Evolutionary conservation across 92 coral and sea anemone genomes (phyloP), one percentile per base, ranked within the genome.

Genomic region (Meandrina meandrites): DNA sequence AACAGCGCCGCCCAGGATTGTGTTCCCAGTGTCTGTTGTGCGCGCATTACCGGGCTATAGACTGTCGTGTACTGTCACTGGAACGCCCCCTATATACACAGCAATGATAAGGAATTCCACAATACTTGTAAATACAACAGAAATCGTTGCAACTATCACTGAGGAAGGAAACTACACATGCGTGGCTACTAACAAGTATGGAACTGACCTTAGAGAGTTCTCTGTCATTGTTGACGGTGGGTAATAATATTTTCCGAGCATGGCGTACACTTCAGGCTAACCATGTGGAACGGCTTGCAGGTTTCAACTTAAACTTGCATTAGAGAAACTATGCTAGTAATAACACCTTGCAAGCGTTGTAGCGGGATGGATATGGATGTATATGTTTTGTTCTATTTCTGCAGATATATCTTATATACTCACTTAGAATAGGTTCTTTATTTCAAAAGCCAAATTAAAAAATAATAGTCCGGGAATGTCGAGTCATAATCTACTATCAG

Each of bases 161-260:
- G 8, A 40, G 32, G 60, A 21, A 1, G 73, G 73, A 67, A 79
- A 79, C 69, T 79, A 31, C 70, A 54, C 70, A 4, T 79, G 71
- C n/a, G 70, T 56, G 50, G 82, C 82, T 15, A 57, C 68, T 9
- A 79, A 62, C 50, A 27, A 79, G 30, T 79, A 57, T 57, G 83
- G 83, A 24, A 21, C 21, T 17, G 83, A 79, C 31, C 19, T 57
- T 22, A 32, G 34, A 19, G 50, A 35, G 28, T 58, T 56, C 83
- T 79, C 72, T 12, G 83, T 56, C 32, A 35, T 77, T 35, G 3
- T 77, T 11, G 51, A 35, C 27, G 81, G 81, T 77, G 8, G 47
- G 35, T n/a, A n/a, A n/a, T n/a, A n/a, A n/a, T n/a, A n/a, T 30
- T 68, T n/a, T 7, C 34, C 12, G 45, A 40, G 45, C 45, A 40